Percentiles rank a stretch among this genome's conserved stretches.
These are phyloP conservation scores for Arrhamphus sclerolepis DNA, from an alignment of 2,797 vertebrate species.

Conservation along the genomic window DNA sequence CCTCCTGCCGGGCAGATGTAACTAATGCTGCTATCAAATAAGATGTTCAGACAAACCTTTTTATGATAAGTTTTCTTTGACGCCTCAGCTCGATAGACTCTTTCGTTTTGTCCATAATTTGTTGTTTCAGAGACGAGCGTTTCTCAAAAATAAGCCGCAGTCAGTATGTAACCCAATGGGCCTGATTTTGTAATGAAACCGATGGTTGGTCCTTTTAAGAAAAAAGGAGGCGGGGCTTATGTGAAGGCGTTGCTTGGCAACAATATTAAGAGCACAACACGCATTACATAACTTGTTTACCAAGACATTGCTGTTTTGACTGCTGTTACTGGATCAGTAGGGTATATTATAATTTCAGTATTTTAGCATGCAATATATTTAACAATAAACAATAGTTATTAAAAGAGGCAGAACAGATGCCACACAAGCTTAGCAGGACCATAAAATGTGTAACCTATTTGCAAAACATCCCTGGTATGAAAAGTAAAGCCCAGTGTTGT, in stretches of 20 bases:
- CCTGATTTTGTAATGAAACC: constrained; percentile 30
- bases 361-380: background rate
- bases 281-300: constrained; percentile 70
- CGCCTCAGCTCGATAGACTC: constrained; percentile 56
- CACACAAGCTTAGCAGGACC: background rate
- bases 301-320: constrained; percentile 4
- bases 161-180: constrained; percentile 1
- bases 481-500: background rate
- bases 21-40: background rate
- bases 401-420: background rate
- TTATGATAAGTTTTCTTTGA: constrained; percentile 73
- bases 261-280: constrained; percentile 5
- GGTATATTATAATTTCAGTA: background rate
- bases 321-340: background rate
- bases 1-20: background rate
- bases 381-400: background rate
- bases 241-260: constrained; percentile 66
- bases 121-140: constrained; percentile 20
- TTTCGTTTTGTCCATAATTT: constrained; percentile 73
- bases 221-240: constrained; percentile 29
- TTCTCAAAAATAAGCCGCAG: constrained; percentile 10
- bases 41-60: constrained; percentile 73
- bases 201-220: constrained; percentile 63
- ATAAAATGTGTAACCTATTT: background rate
- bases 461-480: no score